These are phyloP conservation scores for Tadarida brasiliensis DNA, from an alignment of 2,797 vertebrate genomes.

Conservation along the genomic window DNA sequence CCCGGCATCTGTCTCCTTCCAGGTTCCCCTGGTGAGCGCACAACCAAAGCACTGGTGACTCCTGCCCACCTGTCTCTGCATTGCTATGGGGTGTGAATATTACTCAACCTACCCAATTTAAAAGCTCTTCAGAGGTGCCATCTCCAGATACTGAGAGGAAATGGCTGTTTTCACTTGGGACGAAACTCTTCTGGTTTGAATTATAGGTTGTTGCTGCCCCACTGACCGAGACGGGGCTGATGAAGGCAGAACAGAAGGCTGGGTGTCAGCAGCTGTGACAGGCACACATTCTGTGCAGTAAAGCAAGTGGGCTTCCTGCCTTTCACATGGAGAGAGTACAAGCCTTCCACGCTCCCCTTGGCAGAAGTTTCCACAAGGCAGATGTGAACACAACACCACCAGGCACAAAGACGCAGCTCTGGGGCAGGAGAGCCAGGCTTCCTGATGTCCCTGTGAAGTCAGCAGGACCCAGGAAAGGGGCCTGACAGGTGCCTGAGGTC, in stretches of 20 bases:
- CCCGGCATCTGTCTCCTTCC: background rate
- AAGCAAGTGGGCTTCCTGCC: background rate
- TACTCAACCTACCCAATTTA: background rate
- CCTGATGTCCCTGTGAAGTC: background rate
- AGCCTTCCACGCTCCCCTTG: accelerated
- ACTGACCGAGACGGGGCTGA: background rate
- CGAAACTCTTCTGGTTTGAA: background rate
- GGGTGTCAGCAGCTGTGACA: background rate
- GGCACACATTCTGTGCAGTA: background rate
- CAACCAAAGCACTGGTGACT: background rate
- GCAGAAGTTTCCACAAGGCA: background rate
- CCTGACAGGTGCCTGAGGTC: background rate
- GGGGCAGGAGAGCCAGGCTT: background rate
- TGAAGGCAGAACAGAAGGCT: background rate
- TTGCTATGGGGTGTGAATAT: background rate
- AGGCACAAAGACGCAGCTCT: background rate
- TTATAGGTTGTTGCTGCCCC: accelerated
- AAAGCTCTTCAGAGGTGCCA: background rate
- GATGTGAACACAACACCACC: background rate
- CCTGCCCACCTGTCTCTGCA: background rate
- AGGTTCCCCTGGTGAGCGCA: background rate
- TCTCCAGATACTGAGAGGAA: background rate
- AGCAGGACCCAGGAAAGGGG: background rate
- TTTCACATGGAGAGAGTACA: background rate
- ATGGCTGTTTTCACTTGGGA: background rate